Evolutionary conservation across 2,888 invertebrate genomes (phyloP), one percentile per base, ranked within the genome.

Genomic region (Elysia crispata): DNA sequence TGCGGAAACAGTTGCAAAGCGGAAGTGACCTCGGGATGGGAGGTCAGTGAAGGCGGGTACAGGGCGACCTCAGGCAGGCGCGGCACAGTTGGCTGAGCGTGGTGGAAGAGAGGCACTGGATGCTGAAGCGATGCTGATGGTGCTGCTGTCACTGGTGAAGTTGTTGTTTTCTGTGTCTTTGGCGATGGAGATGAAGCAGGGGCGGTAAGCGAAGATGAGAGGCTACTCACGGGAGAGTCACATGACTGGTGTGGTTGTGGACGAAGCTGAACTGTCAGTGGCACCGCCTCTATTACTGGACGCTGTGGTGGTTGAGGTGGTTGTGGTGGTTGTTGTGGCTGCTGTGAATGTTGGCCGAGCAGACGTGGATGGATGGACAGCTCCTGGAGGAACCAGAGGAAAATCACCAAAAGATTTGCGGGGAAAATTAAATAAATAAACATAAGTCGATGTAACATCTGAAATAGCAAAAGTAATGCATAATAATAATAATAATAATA

Each of bases 311-410:
- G 41, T 41, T 41, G 3, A 3, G 41, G 41, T 41, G 41, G 41
- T 41, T 6, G 41, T 41, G 3, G 41, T 41, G 41, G 41, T 41
- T 41, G 41, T 6, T 6, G 41, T 11, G 41, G 41, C 41, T 41
- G 41, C 41, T 41, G 41, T 41, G 41, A 41, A 41, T 11, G 41
- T 11, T 41, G 41, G 41, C 41, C 41, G 15, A 18, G 76, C 20
- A 57, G 54, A 54, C 76, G 66, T 31, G 28, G 67, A 49, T 50
- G 11, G 13, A 50, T 25, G 23, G 76, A 57, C 67, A 76, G n/a
- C 31, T 76, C 67, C 67, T 76, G 54, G 28, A 64, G 20, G 31
- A n/a, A 20, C 1, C 0, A 69, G 69, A n/a, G 69, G 28, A 20
- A 25, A 66, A n/a, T n/a, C n/a, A n/a, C n/a, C n/a, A n/a, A n/a